Conservation (phyloP, 2,113 vertebrate genomes). For the Mellivora capensis region DNA sequence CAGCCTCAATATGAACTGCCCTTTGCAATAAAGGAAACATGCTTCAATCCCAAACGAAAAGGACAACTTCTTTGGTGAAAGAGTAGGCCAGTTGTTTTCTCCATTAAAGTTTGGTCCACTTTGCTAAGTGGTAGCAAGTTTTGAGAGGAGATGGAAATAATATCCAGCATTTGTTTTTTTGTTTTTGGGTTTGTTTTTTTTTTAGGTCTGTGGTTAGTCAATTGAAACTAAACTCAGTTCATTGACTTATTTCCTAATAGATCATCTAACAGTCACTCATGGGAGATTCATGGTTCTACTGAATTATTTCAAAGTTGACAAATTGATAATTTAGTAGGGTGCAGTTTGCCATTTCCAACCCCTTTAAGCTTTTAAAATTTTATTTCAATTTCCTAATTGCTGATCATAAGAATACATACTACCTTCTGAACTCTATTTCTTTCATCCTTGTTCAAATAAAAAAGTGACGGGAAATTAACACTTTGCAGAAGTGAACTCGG, state of each 20-base stretch:
- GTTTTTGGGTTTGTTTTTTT: not conserved
- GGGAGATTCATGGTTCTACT: conserved; percentile 19
- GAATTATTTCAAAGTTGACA: conserved; percentile 18
- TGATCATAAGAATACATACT: conserved; percentile 11
- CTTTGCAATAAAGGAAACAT: conserved; percentile 77
- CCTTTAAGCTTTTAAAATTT: conserved; percentile 30
- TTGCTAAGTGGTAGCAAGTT: conserved; percentile 56
- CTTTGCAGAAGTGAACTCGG: not conserved
- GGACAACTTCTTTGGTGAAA: conserved; percentile 69
- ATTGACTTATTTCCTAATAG: conserved; percentile 30
- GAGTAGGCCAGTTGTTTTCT: conserved; percentile 65
- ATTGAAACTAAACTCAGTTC: conserved; percentile 11
- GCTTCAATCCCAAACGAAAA: conserved; percentile 69
- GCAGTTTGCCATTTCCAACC: not conserved
- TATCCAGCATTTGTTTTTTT: not conserved
- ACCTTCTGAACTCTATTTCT: conserved; percentile 33
- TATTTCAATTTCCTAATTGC: conserved; percentile 49
- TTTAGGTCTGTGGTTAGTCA: conserved; percentile 16
- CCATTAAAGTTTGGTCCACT: conserved; percentile 64
- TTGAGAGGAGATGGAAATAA: not conserved
- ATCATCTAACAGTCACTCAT: not conserved
- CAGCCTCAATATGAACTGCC: conserved; percentile 79
- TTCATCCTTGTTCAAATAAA: conserved; percentile 18
- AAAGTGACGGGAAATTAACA: not conserved
- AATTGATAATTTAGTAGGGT: conserved; percentile 21